Evolutionary conservation across 2,888 invertebrate species (phyloP).

Genomic region (Drosophila macrothrix): DNA sequence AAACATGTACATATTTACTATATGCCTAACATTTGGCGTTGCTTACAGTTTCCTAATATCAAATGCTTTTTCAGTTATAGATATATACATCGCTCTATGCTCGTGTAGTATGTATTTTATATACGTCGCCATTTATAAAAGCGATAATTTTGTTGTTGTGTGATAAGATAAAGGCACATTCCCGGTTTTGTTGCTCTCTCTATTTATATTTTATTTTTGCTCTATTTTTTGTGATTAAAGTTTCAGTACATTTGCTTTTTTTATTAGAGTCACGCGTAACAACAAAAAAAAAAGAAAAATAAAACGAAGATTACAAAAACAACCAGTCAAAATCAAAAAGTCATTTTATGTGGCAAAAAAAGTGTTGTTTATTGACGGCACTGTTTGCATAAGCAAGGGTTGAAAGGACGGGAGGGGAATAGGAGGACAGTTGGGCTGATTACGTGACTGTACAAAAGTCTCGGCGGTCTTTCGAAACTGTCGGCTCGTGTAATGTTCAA

Average conservation of each 20-base stretch:
- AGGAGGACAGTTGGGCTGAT: conserved; percentile 33
- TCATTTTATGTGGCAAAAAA: conserved; percentile 61
- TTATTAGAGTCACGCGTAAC: conserved; percentile 73
- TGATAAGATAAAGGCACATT: conserved; percentile 66
- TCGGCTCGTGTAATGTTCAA: conserved; percentile 66
- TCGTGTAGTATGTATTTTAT: conserved; percentile 47
- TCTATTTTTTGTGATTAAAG: conserved; percentile 71
- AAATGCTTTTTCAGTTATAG: conserved; percentile 14
- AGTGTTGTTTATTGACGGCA: conserved; percentile 59
- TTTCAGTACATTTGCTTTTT: conserved; percentile 57
- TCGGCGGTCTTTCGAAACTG: conserved; percentile 39
- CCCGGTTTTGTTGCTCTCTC: conserved; percentile 35
- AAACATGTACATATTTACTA: background rate
- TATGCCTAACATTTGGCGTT: background rate
- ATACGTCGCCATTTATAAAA: conserved; percentile 71
- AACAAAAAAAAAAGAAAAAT: conserved; percentile 29
- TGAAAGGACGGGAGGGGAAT: conserved; percentile 9
- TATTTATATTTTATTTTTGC: conserved; percentile 65
- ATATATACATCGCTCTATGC: conserved; percentile 17
- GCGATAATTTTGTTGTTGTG: conserved; percentile 58
- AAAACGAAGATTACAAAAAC: conserved; percentile 23
- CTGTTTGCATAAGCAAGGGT: conserved; percentile 29
- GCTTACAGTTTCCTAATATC: conserved; percentile 10
- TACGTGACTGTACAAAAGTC: conserved; percentile 77
- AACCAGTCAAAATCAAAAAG: conserved; percentile 53